These are phyloP conservation scores for Sycophaga agraensis DNA, from an alignment of 1,140 invertebrate genomes.

Conservation along the genomic window DNA sequence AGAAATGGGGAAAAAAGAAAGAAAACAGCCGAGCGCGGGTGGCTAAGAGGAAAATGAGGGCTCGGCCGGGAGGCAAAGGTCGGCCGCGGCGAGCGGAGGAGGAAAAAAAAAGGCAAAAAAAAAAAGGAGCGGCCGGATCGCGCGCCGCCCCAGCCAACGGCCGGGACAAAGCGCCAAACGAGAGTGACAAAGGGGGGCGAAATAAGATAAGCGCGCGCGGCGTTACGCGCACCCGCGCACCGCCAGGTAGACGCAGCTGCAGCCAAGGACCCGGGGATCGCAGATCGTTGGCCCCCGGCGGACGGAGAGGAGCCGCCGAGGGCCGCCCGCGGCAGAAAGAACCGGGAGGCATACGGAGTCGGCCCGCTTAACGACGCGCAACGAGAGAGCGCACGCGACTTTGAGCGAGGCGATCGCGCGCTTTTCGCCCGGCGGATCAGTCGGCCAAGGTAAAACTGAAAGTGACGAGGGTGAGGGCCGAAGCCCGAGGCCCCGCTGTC, in stretches of 20 bases:
- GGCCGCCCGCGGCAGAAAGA: no score
- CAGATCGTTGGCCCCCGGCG: no score
- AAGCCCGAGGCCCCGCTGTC: slow-evolving; percentile 21
- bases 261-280: no score
- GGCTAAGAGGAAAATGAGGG: neutral
- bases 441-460: slow-evolving; percentile 30
- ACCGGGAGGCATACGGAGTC: no score
- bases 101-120: no score
- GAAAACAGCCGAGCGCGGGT: neutral
- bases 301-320: no score
- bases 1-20: neutral
- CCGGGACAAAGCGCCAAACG: no score
- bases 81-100: neutral
- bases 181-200: neutral
- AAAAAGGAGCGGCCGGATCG: no score
- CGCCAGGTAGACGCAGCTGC: no score
- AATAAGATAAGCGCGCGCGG: slow-evolving; percentile 29
- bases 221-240: neutral
- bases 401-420: slow-evolving; percentile 21
- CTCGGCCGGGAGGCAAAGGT: neutral
- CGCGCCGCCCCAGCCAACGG: no score
- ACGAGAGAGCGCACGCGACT: no score
- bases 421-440: slow-evolving; percentile 31
- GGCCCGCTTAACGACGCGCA: no score
- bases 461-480: neutral